phyloP scores from a whole-genome alignment of 2,113 vertebrate species.

The Blennius ocellaris region DNA sequence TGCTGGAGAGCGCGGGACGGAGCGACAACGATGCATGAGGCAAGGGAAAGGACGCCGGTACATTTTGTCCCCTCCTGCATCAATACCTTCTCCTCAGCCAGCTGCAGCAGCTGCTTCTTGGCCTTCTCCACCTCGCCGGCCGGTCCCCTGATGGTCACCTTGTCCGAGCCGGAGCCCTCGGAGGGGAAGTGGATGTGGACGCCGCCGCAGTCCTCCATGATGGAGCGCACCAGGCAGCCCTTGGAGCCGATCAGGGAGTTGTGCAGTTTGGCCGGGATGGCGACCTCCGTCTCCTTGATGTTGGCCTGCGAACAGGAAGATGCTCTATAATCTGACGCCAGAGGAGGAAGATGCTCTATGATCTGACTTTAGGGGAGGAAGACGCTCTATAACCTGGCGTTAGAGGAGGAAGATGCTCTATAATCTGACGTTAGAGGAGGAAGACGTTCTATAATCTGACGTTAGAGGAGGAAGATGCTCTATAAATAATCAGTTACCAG shows the following conservation, averaged over 20 bases:
- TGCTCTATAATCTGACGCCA: no score
- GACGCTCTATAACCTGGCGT: no score
- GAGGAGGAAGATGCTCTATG: no score
- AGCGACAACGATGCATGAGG: neutral
- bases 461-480: no score
- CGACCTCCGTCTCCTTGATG: conserved; percentile 84
- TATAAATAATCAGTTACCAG: no score
- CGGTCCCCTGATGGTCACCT: conserved; percentile 84
- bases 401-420: no score
- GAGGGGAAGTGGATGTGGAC: conserved; percentile 88
- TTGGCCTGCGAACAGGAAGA: conserved; percentile 77
- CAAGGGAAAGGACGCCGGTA: neutral
- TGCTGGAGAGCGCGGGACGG: conserved; percentile 67
- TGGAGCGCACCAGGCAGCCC: conserved; percentile 86
- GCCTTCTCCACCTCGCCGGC: conserved; percentile 84
- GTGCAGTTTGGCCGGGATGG: conserved; percentile 86
- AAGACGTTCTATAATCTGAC: no score
- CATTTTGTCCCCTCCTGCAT: no score
- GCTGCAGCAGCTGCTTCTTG: conserved; percentile 84
- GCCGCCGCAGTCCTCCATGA: conserved; percentile 89
- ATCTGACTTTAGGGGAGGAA: no score
- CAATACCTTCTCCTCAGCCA: conserved; percentile 86
- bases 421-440: no score
- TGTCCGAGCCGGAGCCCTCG: conserved; percentile 83
- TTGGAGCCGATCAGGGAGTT: conserved; percentile 89